These are phyloP conservation scores for Charanyca ferruginea DNA, from an alignment of 2,888 invertebrate genomes.

Conservation along the genomic window DNA sequence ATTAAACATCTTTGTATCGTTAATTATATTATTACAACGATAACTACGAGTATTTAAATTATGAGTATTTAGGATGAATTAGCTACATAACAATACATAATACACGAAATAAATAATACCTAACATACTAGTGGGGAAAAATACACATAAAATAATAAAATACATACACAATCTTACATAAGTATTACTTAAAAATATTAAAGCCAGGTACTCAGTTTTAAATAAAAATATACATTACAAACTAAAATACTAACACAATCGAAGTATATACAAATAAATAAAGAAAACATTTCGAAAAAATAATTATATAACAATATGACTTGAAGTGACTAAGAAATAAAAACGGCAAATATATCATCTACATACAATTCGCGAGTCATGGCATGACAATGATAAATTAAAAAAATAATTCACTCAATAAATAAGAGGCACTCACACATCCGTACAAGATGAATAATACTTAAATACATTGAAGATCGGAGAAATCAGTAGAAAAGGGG, in stretches of 20 bases:
- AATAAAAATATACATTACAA: slow-evolving; percentile 64
- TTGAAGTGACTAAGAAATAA: slow-evolving; percentile 61
- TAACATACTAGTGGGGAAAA: slow-evolving; percentile 59
- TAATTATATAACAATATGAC: slow-evolving; percentile 58
- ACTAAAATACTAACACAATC: slow-evolving; percentile 70
- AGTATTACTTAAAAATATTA: slow-evolving; percentile 82
- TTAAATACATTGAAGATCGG: slow-evolving; percentile 74
- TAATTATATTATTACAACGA: slow-evolving; percentile 50
- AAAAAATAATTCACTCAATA: slow-evolving; percentile 70
- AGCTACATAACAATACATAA: slow-evolving; percentile 42
- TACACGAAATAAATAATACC: slow-evolving; percentile 36
- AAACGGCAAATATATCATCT: slow-evolving; percentile 42
- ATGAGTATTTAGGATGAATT: slow-evolving; percentile 61
- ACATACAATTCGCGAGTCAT: slow-evolving; percentile 53
- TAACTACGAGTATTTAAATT: slow-evolving; percentile 44
- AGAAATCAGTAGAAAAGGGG: slow-evolving; percentile 84
- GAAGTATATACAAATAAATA: slow-evolving; percentile 71
- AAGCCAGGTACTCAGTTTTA: slow-evolving; percentile 81
- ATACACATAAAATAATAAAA: slow-evolving; percentile 45
- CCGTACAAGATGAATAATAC: slow-evolving; percentile 77
- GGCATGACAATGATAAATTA: slow-evolving; percentile 69
- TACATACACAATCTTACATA: slow-evolving; percentile 69
- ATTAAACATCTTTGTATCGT: slow-evolving; percentile 57
- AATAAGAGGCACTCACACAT: slow-evolving; percentile 78
- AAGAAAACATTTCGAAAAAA: slow-evolving; percentile 47